Evolutionary conservation across 2,888 invertebrate genomes (phyloP).

Genomic region (Cyaniris semiargus): DNA sequence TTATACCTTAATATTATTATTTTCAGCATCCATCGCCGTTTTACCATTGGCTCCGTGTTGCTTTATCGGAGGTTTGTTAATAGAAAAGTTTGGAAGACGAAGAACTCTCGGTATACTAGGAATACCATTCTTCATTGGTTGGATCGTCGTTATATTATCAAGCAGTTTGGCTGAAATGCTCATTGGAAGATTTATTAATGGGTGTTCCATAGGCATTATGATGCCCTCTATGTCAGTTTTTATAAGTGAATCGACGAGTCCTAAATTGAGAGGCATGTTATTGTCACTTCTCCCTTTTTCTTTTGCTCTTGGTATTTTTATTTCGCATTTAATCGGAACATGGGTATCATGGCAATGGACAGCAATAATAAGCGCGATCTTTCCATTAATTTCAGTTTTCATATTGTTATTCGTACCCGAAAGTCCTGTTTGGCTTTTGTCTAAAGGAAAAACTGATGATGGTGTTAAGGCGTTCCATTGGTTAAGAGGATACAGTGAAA

Average conservation of each 20-base stretch:
- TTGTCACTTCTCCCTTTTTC: not conserved
- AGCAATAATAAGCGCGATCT: slow-evolving; percentile 10
- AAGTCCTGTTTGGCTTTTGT: slow-evolving; percentile 17
- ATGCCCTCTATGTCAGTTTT: slow-evolving; percentile 20
- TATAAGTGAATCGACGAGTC: slow-evolving; percentile 19
- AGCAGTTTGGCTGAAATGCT: not conserved
- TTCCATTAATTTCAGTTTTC: slow-evolving; percentile 3
- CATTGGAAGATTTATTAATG: slow-evolving; percentile 18
- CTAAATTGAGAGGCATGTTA: slow-evolving; percentile 11
- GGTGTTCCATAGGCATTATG: not conserved
- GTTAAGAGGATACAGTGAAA: slow-evolving; percentile 4
- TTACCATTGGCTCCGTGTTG: slow-evolving; percentile 18
- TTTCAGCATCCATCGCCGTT: slow-evolving; percentile 3
- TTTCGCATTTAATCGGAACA: slow-evolving; percentile 16
- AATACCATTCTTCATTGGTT: slow-evolving; percentile 16
- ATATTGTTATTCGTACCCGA: not conserved
- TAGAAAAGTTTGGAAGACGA: slow-evolving; percentile 28
- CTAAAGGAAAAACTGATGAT: slow-evolving; percentile 12
- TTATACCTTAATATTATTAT: not conserved
- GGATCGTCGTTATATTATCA: not conserved
- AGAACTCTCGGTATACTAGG: not conserved
- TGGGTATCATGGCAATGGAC: slow-evolving; percentile 14
- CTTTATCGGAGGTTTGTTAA: slow-evolving; percentile 13
- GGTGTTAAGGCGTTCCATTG: slow-evolving; percentile 8
- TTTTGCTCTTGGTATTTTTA: slow-evolving; percentile 14